phyloP scores from a whole-genome alignment of 2,888 invertebrate species.

The Leptinotarsa tumamoca region DNA sequence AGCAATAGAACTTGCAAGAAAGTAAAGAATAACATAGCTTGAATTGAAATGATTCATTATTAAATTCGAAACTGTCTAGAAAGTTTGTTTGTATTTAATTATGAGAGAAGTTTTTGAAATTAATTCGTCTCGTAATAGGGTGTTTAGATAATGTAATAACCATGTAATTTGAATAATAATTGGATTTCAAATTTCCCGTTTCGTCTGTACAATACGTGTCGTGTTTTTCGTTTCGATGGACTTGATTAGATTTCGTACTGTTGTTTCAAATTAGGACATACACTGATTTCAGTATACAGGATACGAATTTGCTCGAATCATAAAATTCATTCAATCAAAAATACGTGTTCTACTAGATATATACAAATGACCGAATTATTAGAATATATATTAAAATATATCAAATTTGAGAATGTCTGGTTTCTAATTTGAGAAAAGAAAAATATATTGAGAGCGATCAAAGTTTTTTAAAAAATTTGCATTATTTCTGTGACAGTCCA shows the following conservation, averaged over 20 bases:
- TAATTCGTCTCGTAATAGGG: conserved; percentile 56
- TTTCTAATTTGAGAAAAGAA: too few species aligned
- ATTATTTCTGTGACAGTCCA: too few species aligned
- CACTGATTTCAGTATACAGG: neutral
- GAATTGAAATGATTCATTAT: conserved; percentile 64
- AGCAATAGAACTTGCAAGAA: conserved; percentile 63
- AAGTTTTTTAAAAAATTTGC: too few species aligned
- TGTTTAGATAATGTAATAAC: conserved; percentile 50
- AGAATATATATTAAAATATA: too few species aligned
- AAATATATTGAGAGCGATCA: too few species aligned
- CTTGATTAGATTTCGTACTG: conserved; percentile 17
- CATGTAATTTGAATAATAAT: conserved; percentile 49
- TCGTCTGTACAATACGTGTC: conserved; percentile 31
- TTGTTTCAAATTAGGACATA: conserved; percentile 1
- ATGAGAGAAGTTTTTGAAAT: conserved; percentile 58
- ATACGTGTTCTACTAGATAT: neutral
- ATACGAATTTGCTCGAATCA: neutral
- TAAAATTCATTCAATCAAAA: neutral
- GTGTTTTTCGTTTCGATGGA: conserved; percentile 33
- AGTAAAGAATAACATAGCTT: conserved; percentile 64
- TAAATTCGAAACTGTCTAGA: conserved; percentile 61
- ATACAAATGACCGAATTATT: neutral
- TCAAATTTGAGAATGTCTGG: too few species aligned
- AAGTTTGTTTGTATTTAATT: conserved; percentile 64
- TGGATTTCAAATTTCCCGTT: conserved; percentile 44